Conservation (phyloP, 2,113 vertebrate species). For the Helogale parvula region DNA sequence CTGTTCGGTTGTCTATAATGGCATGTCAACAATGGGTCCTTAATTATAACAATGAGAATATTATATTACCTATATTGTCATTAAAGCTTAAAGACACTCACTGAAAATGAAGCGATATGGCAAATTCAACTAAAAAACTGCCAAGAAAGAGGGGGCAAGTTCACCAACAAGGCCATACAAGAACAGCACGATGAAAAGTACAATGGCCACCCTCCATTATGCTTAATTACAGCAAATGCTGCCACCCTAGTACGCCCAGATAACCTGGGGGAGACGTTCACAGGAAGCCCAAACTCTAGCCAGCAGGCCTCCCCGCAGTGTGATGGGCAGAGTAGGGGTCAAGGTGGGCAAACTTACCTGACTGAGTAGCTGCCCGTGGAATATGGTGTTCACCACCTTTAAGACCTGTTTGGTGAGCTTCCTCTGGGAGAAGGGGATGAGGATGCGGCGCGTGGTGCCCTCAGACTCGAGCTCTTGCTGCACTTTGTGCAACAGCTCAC, state of each 20-base stretch:
- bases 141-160: neutral
- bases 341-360: constrained; percentile 88
- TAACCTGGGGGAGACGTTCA: neutral
- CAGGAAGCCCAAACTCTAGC: neutral
- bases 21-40: neutral
- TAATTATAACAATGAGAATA: neutral
- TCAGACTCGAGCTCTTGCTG: constrained; percentile 98
- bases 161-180: neutral
- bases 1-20: constrained; percentile 13
- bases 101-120: neutral
- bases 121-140: constrained; percentile 11
- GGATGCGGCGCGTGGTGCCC: constrained; percentile 93
- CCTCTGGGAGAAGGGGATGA: constrained; percentile 97
- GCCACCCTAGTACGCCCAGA: neutral
- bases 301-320: neutral
- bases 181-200: neutral
- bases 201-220: neutral
- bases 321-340: neutral
- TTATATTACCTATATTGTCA: neutral
- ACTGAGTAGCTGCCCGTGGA: constrained; percentile 98
- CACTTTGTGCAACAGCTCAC: constrained; percentile 97
- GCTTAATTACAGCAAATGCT: neutral
- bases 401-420: constrained; percentile 99
- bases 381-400: constrained; percentile 99
- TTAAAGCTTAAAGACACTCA: neutral